These are phyloP conservation scores for Furcifer pardalis DNA, from an alignment of 2,797 vertebrate species.

Conservation along the genomic window DNA sequence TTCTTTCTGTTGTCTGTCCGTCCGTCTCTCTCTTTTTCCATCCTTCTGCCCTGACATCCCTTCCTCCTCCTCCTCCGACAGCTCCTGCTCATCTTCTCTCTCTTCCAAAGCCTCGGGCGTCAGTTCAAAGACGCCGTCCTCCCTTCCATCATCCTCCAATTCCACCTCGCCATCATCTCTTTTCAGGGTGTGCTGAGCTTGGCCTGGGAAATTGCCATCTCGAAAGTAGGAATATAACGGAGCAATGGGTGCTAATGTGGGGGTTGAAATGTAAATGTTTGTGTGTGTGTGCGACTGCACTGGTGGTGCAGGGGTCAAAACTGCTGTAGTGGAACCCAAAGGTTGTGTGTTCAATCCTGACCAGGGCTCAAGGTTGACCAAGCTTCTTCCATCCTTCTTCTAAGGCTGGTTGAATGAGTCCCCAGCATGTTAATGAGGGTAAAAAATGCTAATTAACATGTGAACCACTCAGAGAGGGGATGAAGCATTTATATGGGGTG, in stretches of 20 bases:
- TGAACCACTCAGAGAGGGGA: no score
- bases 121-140: conserved; percentile 85
- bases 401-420: no score
- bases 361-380: no score
- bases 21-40: conserved; percentile 57
- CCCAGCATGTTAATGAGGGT: no score
- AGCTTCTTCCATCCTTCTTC: no score
- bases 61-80: conserved; percentile 65
- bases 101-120: conserved; percentile 86
- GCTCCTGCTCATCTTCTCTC: conserved; percentile 88
- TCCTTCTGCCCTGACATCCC: conserved; percentile 41
- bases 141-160: conserved; percentile 80
- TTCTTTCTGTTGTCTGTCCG: conserved; percentile 48
- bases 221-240: conserved; percentile 80
- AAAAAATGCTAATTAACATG: no score
- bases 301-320: no score
- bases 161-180: conserved; percentile 83
- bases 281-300: no score
- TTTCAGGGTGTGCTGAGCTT: conserved; percentile 78
- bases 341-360: no score
- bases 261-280: no score
- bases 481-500: no score
- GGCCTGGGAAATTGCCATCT: conserved; percentile 67
- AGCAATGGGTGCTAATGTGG: neutral
- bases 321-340: no score